Evolutionary conservation across 2,797 vertebrate species (phyloP).

Genomic region (Apogon hyalosoma): DNA sequence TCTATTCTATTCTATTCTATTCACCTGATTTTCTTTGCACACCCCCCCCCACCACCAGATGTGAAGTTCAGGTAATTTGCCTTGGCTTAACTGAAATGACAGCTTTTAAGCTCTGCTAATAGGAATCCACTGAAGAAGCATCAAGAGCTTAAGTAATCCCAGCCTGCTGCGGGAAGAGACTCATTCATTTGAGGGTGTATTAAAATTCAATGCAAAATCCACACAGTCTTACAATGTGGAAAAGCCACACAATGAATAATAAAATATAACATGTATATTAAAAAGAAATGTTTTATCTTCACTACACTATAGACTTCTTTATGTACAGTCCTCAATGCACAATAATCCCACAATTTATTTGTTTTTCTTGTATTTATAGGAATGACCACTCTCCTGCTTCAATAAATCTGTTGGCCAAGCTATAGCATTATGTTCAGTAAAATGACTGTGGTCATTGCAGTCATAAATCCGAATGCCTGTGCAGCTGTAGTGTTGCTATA

Average conservation of each 20-base stretch:
- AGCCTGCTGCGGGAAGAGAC: conserved; percentile 34
- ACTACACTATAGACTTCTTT: conserved; percentile 19
- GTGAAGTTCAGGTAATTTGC: conserved; percentile 55
- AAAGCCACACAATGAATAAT: conserved; percentile 27
- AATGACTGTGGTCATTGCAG: conserved; percentile 45
- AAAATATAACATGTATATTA: conserved; percentile 4
- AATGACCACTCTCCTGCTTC: conserved; percentile 26
- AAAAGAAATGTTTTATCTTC: background rate
- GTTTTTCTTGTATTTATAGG: conserved; percentile 27
- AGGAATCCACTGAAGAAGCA: conserved; percentile 72
- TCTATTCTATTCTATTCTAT: conserved; percentile 21
- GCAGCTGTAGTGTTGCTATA: conserved; percentile 26
- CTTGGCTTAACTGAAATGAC: conserved; percentile 62
- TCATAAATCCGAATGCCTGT: conserved; percentile 28
- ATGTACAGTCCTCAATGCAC: conserved; percentile 33
- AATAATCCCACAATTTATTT: conserved; percentile 42
- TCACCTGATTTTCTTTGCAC: conserved; percentile 29
- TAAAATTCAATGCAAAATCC: conserved; percentile 35
- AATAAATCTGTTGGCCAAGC: conserved; percentile 47
- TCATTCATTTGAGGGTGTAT: conserved; percentile 46
- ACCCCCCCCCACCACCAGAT: conserved; percentile 5
- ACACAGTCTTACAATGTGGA: conserved; percentile 15
- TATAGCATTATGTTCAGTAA: conserved; percentile 22
- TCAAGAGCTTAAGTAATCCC: conserved; percentile 67
- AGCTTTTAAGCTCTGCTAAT: conserved; percentile 72